Percentiles rank a stretch among this genome's conserved stretches.
phyloP scores from a whole-genome alignment of 2,888 invertebrate species.

The Branchipolynoe longqiensis region DNA sequence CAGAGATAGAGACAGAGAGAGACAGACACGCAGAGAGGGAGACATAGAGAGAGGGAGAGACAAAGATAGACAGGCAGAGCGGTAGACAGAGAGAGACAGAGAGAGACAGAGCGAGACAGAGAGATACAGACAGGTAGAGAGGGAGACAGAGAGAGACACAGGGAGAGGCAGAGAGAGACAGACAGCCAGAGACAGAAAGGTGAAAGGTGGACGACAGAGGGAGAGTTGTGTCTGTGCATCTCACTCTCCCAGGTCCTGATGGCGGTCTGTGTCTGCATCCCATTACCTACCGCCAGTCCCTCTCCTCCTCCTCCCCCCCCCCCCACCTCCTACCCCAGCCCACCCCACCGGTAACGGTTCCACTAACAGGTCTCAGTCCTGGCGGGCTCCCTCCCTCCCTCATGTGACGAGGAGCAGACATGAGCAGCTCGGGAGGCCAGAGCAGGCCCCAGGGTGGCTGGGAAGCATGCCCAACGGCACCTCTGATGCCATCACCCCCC shows the following conservation, averaged over 20 bases:
- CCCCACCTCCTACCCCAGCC: not conserved
- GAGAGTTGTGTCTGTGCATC: too few relatives aligned
- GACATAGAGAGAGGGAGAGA: constrained; percentile 14
- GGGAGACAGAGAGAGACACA: constrained; percentile 35
- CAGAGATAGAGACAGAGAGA: constrained; percentile 47
- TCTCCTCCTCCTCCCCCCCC: not conserved
- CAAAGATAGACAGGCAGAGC: constrained; percentile 25
- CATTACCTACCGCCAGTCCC: not conserved
- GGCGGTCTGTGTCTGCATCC: not conserved
- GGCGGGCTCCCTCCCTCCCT: too few relatives aligned
- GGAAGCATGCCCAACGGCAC: too few relatives aligned
- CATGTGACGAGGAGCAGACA: too few relatives aligned
- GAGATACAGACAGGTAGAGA: not conserved
- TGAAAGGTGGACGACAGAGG: not conserved
- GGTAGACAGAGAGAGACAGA: constrained; percentile 10
- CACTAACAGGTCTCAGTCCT: too few relatives aligned
- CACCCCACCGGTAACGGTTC: too few relatives aligned
- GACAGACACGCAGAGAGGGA: constrained; percentile 47
- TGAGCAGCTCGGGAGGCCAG: too few relatives aligned
- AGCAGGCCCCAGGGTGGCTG: too few relatives aligned
- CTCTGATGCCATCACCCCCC: too few relatives aligned
- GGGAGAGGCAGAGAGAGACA: constrained; percentile 18
- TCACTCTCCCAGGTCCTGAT: not conserved
- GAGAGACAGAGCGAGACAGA: constrained; percentile 4
- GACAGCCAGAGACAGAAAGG: not conserved